Evolutionary conservation across 2,113 vertebrate species (phyloP), one percentile per base, ranked within the genome.

Genomic region (Ictalurus furcatus): DNA sequence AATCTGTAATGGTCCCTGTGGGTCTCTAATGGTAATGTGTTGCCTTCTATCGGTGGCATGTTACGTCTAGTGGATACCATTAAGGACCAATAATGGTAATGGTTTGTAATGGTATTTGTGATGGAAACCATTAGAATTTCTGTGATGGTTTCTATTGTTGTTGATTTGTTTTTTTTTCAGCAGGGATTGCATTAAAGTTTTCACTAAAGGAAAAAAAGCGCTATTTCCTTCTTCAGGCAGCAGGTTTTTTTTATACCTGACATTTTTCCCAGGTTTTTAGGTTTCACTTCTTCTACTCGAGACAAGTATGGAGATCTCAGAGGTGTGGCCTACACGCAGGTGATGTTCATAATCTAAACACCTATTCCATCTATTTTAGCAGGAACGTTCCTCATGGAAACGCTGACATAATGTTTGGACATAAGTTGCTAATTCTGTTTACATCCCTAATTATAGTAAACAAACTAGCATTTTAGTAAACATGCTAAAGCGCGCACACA

Each of bases 401-500:
- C 4, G 14, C 28, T 69, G 28, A 12, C 14, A 28, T 67, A 67
- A n/a, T 12, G 25, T 65, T 65, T 4, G 21, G 23, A 63, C 7
- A 19, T 17, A 19, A 59, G 61, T 25, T 25, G 17, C 23, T 25
- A 28, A 4, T 25, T 34, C n/a, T 44, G 7, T 23, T 12, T 40
- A 74, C 8, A 3, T 21, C 19, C 8, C 37, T 44, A 25, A 76
- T 44, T 76, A 40, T 76, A 76, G 4, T 12, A 28, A 48, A 81
- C 34, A 73, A 84, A 9, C 90, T 59, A 63, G 56, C 87, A 37
- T 83, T 87, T 85, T 34, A n/a, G 30, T 30, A 28, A 48, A 81
- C 54, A 58, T 30, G 16, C 54, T 9, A 23, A 63, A 5, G 56
- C 80, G 37, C n/a, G 34, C 54, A 90, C 3, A 81, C 48, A 81